Conservation (phyloP, 2,797 vertebrate species). For the Aselliscus stoliczkanus region DNA sequence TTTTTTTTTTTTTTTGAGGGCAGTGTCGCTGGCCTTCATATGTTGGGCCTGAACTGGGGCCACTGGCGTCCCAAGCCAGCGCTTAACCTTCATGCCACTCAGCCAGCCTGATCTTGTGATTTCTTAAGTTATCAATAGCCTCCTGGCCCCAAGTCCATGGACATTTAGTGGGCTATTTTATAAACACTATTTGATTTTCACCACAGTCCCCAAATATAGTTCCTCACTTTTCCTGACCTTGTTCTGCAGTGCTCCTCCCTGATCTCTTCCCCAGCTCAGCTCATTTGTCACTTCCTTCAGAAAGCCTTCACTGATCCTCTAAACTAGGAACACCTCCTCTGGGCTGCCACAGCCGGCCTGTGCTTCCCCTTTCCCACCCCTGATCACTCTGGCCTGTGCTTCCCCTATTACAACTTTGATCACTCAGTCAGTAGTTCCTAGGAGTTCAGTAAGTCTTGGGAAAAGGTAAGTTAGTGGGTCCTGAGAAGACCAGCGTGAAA, state of each 20-base stretch:
- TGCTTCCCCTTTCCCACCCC: not conserved
- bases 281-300: not conserved
- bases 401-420: not conserved
- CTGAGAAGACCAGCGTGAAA: not conserved
- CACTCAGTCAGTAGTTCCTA: not conserved
- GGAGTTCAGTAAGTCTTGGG: not conserved
- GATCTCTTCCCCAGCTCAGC: not conserved
- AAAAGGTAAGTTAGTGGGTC: not conserved
- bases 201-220: not conserved
- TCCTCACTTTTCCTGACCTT: not conserved
- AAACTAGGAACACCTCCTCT: not conserved
- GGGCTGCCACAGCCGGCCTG: not conserved
- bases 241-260: not conserved
- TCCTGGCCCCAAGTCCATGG: slow-evolving; percentile 74
- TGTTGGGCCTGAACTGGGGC: no score
- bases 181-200: not conserved
- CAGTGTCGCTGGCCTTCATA: no score
- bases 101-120: not conserved
- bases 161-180: slow-evolving; percentile 57
- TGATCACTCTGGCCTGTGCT: not conserved
- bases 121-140: slow-evolving; percentile 72
- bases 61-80: no score
- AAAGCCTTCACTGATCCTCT: not conserved
- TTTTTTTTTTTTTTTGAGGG: no score
- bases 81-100: no score